Conservation (phyloP, 1,140 invertebrate genomes). For the Aricia agestis region DNA sequence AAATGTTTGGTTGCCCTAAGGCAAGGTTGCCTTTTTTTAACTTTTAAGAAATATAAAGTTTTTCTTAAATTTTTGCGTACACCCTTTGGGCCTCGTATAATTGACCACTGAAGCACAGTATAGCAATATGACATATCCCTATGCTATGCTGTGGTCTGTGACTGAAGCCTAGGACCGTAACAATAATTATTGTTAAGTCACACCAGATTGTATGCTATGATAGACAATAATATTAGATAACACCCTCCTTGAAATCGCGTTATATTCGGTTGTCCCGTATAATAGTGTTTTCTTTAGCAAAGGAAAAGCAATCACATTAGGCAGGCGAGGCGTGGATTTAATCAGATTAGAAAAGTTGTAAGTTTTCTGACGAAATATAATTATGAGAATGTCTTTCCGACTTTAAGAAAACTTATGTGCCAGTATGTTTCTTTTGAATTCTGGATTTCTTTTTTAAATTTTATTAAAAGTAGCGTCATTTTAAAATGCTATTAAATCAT, state of each 20-base stretch:
- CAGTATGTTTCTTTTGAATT: not conserved
- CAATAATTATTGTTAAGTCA: not conserved
- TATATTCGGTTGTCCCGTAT: not conserved
- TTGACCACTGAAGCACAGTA: no score
- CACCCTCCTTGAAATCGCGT: not conserved
- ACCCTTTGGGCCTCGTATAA: no score
- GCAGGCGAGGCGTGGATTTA: not conserved
- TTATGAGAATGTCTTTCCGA: not conserved
- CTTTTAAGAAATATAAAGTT: no score
- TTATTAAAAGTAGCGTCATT: no score
- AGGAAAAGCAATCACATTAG: slow-evolving; percentile 2
- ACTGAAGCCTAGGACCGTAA: no score
- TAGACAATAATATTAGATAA: not conserved
- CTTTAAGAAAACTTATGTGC: not conserved
- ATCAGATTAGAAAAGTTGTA: slow-evolving; percentile 1
- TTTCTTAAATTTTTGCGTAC: no score
- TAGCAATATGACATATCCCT: no score
- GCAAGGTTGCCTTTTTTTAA: no score
- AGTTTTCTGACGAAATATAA: not conserved
- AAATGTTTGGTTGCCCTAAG: no score
- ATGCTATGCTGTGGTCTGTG: no score
- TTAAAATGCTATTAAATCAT: no score
- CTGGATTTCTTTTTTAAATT: not conserved
- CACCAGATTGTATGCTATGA: not conserved
- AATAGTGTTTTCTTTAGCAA: not conserved